Evolutionary conservation across 2,888 invertebrate genomes (phyloP).

Genomic region (Acleris sparsana): DNA sequence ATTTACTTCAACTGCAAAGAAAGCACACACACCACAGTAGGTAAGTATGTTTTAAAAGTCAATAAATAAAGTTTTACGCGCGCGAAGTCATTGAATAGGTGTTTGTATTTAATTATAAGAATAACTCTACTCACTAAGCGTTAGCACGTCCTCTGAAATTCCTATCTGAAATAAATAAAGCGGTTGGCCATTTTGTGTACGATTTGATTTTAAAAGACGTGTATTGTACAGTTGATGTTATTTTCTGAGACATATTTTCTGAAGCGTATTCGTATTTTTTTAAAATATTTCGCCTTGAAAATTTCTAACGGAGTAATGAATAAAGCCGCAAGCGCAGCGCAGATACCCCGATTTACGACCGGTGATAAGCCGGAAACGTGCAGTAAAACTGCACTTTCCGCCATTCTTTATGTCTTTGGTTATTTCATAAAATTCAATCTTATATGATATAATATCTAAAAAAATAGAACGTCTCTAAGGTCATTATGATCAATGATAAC

Average conservation of each 20-base stretch:
- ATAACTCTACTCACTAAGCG: slow-evolving; percentile 1
- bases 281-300: neutral
- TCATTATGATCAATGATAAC: too few species aligned
- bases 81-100: neutral
- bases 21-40: too few species aligned
- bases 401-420: slow-evolving; percentile 4
- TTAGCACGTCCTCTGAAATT: slow-evolving; percentile 4
- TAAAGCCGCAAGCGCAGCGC: neutral
- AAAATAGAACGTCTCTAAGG: too few species aligned
- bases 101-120: neutral
- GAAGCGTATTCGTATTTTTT: too few species aligned
- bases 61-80: too few species aligned
- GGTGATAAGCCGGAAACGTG: slow-evolving; percentile 1
- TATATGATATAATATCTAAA: too few species aligned
- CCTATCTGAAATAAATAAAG: slow-evolving; percentile 13
- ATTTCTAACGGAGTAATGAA: neutral
- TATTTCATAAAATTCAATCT: slow-evolving; percentile 6
- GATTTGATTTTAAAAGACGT: neutral
- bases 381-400: slow-evolving; percentile 17
- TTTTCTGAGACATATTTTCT: too few species aligned
- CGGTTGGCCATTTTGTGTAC: neutral
- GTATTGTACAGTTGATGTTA: too few species aligned
- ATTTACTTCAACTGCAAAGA: too few species aligned
- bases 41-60: too few species aligned
- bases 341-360: neutral